These are phyloP conservation scores for Mastomys coucha DNA, from an alignment of 2,113 vertebrate species.

Conservation along the genomic window DNA sequence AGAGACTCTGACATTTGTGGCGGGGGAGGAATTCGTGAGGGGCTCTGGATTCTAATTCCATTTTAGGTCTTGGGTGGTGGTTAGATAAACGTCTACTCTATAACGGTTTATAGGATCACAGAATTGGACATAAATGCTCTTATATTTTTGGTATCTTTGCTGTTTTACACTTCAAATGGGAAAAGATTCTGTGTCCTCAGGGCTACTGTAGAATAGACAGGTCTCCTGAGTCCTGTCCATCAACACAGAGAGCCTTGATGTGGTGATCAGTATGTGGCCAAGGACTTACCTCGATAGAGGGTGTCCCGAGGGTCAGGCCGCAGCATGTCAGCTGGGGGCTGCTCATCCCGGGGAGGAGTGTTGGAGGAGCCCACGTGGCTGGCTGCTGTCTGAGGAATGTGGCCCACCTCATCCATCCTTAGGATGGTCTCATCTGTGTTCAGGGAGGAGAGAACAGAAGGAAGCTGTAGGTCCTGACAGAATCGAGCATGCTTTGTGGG, in stretches of 20 bases:
- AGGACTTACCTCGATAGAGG: constrained; percentile 88
- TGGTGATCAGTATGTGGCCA: fast-evolving
- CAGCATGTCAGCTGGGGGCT: constrained; percentile 90
- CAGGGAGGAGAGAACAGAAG: constrained; percentile 20
- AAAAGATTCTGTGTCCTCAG: background rate
- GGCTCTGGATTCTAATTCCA: background rate
- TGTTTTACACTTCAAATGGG: background rate
- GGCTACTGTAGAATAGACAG: background rate
- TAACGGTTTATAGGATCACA: no score
- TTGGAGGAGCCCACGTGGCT: constrained; percentile 80
- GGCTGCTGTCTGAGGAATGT: constrained; percentile 93
- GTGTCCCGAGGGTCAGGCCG: constrained; percentile 92
- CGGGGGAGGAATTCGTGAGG: fast-evolving
- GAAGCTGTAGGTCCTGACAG: background rate
- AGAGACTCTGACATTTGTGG: background rate
- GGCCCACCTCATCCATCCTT: constrained; percentile 90
- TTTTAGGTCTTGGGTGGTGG: background rate
- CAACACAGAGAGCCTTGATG: fast-evolving
- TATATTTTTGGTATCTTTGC: background rate
- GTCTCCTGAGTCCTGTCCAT: background rate
- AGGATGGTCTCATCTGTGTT: constrained; percentile 91
- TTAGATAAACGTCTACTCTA: background rate
- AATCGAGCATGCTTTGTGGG: background rate
- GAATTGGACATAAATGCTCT: background rate
- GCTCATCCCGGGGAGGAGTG: background rate